Conservation (phyloP, 1,140 invertebrate species). For the Drosophila parvula region DNA sequence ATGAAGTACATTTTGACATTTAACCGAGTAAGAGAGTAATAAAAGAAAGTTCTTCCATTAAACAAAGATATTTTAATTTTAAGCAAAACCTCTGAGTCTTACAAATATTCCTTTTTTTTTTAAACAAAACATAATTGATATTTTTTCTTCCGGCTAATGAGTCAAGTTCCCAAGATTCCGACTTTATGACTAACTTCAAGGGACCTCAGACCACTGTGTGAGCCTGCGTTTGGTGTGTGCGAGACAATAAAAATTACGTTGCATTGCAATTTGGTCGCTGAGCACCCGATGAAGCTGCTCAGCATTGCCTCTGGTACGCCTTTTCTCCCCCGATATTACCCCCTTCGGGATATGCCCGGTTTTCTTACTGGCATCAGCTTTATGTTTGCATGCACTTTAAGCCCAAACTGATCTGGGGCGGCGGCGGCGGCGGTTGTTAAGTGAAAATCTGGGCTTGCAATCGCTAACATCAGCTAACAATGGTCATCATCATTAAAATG, state of each 20-base stretch:
- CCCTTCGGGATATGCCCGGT: neutral
- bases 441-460: slow-evolving; percentile 79
- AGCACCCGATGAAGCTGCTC: slow-evolving; percentile 47
- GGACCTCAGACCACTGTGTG: slow-evolving; percentile 48
- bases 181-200: neutral
- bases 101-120: neutral
- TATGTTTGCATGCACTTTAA: slow-evolving; percentile 79
- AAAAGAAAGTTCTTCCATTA: neutral
- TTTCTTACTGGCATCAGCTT: slow-evolving; percentile 46
- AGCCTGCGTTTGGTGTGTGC: slow-evolving; percentile 49
- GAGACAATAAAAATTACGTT: slow-evolving; percentile 71
- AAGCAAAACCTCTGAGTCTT: too few relatives aligned
- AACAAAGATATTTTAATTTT: neutral
- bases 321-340: neutral
- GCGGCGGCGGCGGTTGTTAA: slow-evolving; percentile 65
- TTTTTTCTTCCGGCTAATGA: neutral
- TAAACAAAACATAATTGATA: neutral
- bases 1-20: too few relatives aligned
- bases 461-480: slow-evolving; percentile 83
- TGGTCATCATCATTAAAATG: slow-evolving; percentile 83
- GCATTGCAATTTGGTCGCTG: slow-evolving; percentile 67
- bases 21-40: too few relatives aligned
- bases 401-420: slow-evolving; percentile 29
- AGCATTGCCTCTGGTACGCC: slow-evolving; percentile 5
- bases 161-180: neutral